These are phyloP conservation scores for Salvelinus fontinalis DNA, from an alignment of 2,113 vertebrate genomes.

Conservation along the genomic window DNA sequence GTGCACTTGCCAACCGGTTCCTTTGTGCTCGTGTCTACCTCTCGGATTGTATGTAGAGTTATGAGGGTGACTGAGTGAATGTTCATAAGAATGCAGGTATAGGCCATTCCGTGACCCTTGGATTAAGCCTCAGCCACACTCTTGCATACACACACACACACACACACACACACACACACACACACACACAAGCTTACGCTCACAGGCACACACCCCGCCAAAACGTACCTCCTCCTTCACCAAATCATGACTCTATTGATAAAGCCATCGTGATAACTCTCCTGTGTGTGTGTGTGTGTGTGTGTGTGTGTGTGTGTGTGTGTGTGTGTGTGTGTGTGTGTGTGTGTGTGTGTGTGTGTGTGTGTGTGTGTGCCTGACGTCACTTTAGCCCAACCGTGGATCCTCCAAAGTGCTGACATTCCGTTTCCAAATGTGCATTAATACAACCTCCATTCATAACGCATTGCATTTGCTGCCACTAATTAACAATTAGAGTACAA, in stretches of 20 bases:
- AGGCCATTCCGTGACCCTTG: no score
- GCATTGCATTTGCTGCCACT: conserved; percentile 22
- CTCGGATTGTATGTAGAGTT: no score
- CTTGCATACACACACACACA: neutral
- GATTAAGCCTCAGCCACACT: no score
- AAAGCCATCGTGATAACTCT: conserved; percentile 1
- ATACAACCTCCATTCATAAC: conserved; percentile 27
- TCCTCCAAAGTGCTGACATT: neutral
- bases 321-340: no score
- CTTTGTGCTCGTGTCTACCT: no score
- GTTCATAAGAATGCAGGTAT: no score
- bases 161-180: neutral
- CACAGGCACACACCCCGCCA: neutral
- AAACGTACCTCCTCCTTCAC: neutral
- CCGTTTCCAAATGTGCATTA: neutral
- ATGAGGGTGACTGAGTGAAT: no score
- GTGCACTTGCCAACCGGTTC: no score
- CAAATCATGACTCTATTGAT: neutral
- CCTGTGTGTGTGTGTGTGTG: neutral
- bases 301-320: no score
- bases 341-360: neutral
- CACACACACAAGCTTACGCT: conserved; percentile 2
- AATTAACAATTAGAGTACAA: conserved; percentile 35
- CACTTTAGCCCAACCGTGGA: no score
- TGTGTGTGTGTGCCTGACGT: neutral